Base-by-base conservation (phyloP, 2,797 vertebrate species). In the Coilia nasus region DNA sequence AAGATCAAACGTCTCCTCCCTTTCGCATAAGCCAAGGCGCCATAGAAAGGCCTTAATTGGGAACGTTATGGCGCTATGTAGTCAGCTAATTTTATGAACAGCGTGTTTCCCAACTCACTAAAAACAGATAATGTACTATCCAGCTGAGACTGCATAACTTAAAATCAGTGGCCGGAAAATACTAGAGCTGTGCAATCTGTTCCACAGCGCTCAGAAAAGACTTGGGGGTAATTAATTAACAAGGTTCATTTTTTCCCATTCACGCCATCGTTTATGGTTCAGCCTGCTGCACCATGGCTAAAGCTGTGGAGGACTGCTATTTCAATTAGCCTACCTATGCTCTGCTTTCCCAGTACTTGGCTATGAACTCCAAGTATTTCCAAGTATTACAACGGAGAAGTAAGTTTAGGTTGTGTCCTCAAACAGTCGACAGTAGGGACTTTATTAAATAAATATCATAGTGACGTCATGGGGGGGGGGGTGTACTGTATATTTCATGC, bases 121-220 rank as follows among this genome's bases (percentile, higher is more conserved):
- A 46, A 67, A 67, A 83, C 82, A 83, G 28, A 67, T 64, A 44
- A 21, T 57, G 56, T 41, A 57, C 59, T 28, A 83, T 47, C 59
- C 60, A 83, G 82, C 82, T 35, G 50, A 23, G 82, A 59, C 41
- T 44, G 57, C 59, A 64, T 50, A 83, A 83, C 35, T 47, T n/a
- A 75, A 75, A 75, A 75, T 75, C 67, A 83, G 82, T 64, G 35
- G 35, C 82, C 46, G 60, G 59, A 64, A 83, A 83, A 64, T 67
- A 17, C 10, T 21, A 67, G 21, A 46, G 67, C 67, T 46, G 10
- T 28, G 62, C 59, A 83, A 25, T 44, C 82, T 83, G 82, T 83
- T 83, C 35, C 31, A 64, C 59, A 21, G 44, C 28, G 28, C 35
- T 41, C 46, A 47, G 41, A 46, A 19, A 41, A n/a, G 56, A 31